Conservation (phyloP, 2,888 invertebrate genomes). For the Leistus spinibarbis region DNA sequence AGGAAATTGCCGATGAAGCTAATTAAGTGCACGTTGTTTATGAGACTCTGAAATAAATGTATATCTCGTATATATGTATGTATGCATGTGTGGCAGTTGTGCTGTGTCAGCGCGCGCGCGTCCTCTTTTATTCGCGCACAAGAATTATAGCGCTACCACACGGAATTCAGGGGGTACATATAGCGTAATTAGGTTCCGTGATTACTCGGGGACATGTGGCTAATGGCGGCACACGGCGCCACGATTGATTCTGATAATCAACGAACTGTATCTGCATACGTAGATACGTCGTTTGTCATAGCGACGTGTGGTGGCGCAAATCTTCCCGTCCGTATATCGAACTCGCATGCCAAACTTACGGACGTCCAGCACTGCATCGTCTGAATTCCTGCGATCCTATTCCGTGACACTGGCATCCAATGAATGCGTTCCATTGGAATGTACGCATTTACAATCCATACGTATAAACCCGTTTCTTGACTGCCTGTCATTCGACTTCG, state of each 20-base stretch:
- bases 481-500: too few species aligned
- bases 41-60: constrained; percentile 41
- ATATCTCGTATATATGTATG: neutral
- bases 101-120: too few species aligned
- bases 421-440: constrained; percentile 29
- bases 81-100: too few species aligned
- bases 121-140: constrained; percentile 11
- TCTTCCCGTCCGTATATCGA: neutral
- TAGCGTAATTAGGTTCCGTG: constrained; percentile 6
- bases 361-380: constrained; percentile 12
- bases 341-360: neutral
- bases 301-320: neutral
- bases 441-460: constrained; percentile 5
- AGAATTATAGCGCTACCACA: constrained; percentile 12
- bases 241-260: constrained; percentile 34
- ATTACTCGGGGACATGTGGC: constrained; percentile 19
- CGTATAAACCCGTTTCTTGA: neutral
- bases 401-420: neutral
- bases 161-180: constrained; percentile 11
- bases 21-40: constrained; percentile 48
- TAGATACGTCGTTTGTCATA: constrained; percentile 16
- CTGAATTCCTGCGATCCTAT: constrained; percentile 30
- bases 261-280: constrained; percentile 25
- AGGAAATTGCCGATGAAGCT: constrained; percentile 46
- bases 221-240: too few species aligned